These are phyloP conservation scores for Eupeodes luniger DNA, from an alignment of 2,888 invertebrate species.

Conservation along the genomic window DNA sequence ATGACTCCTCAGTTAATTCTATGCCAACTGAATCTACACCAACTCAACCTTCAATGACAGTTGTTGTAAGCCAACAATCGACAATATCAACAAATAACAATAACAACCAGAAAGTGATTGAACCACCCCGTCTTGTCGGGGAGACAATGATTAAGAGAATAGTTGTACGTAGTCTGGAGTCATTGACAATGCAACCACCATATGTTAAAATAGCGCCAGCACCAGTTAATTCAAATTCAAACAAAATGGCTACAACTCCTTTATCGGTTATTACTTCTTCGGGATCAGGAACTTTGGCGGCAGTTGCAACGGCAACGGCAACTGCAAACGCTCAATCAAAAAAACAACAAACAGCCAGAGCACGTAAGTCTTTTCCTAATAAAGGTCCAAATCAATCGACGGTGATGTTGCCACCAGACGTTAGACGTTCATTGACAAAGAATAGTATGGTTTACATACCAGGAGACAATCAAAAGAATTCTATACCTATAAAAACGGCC, in stretches of 20 bases:
- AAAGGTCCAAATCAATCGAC: slow-evolving; percentile 66
- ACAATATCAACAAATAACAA: not conserved
- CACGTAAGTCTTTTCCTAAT: slow-evolving; percentile 66
- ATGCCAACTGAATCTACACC: slow-evolving; percentile 5
- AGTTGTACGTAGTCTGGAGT: slow-evolving; percentile 74
- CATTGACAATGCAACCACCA: slow-evolving; percentile 48
- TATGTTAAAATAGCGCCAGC: slow-evolving; percentile 55
- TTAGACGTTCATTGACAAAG: slow-evolving; percentile 78
- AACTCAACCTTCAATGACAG: slow-evolving; percentile 5
- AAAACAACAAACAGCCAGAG: slow-evolving; percentile 48
- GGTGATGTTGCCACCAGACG: slow-evolving; percentile 43
- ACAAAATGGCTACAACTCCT: not conserved
- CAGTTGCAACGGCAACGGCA: no score
- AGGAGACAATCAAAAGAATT: slow-evolving; percentile 77
- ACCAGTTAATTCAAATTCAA: slow-evolving; percentile 1
- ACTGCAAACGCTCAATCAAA: slow-evolving; percentile 39
- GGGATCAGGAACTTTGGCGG: not conserved
- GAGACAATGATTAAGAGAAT: slow-evolving; percentile 82
- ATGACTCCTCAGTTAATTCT: slow-evolving; percentile 76
- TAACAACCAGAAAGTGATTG: slow-evolving; percentile 55
- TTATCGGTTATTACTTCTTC: slow-evolving; percentile 31
- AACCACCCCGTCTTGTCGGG: slow-evolving; percentile 79
- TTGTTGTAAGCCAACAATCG: not conserved
- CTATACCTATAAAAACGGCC: slow-evolving; percentile 81
- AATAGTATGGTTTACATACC: slow-evolving; percentile 84